phyloP scores from a whole-genome alignment of 2,113 vertebrate species.

The Toxotes jaculatrix region DNA sequence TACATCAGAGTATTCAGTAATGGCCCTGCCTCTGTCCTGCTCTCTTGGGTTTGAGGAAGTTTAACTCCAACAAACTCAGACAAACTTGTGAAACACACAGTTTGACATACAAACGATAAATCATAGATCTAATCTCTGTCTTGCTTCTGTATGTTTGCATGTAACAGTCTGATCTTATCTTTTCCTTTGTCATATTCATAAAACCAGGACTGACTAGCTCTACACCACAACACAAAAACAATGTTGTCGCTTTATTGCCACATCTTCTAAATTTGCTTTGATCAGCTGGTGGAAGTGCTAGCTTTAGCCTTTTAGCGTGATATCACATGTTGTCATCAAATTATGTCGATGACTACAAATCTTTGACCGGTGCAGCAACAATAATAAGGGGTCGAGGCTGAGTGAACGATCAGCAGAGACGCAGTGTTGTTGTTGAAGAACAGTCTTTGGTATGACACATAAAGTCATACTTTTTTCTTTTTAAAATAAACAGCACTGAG shows the following conservation, averaged over 20 bases:
- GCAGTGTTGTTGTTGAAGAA: slow-evolving; percentile 6
- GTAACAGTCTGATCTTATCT: no score
- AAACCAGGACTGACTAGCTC: no score
- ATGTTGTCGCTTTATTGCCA: neutral
- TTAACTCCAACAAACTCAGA: neutral
- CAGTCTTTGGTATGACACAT: neutral
- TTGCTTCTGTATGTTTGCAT: no score
- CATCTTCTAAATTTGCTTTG: neutral
- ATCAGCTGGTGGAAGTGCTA: neutral
- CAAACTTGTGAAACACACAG: neutral
- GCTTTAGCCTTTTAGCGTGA: neutral
- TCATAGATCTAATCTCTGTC: no score
- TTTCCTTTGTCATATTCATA: no score
- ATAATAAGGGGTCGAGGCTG: neutral
- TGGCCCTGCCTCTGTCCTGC: neutral
- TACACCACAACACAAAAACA: neutral
- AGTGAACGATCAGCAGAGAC: neutral
- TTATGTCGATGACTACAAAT: neutral
- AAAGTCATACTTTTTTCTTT: neutral
- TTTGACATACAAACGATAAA: neutral
- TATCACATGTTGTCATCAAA: neutral
- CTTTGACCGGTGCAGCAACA: neutral
- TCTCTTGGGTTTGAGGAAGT: slow-evolving; percentile 2
- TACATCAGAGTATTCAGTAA: neutral
- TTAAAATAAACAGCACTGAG: neutral